These are phyloP conservation scores for Cantharis rufa DNA, from an alignment of 2,888 invertebrate species.

Conservation along the genomic window DNA sequence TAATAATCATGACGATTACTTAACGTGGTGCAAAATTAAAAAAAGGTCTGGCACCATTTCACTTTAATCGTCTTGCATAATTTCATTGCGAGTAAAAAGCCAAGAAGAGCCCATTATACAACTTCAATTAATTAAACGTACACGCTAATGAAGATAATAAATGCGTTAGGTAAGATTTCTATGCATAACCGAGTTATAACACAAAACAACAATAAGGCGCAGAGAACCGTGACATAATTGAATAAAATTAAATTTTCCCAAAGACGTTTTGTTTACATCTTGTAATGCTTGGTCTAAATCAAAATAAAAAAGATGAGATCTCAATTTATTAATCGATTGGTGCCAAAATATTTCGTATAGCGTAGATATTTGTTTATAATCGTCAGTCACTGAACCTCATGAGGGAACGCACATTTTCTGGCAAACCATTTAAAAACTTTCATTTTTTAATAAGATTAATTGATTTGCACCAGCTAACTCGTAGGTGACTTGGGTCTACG, in stretches of 20 bases:
- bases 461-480: not conserved
- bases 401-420: not conserved
- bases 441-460: not conserved
- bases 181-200: not conserved
- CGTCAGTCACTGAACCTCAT: not conserved
- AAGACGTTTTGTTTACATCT: not conserved
- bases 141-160: not conserved
- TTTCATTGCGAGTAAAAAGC: not conserved
- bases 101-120: not conserved
- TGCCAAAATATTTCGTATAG: not conserved
- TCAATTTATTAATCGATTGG: not conserved
- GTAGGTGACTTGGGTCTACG: too few relatives aligned
- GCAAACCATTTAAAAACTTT: not conserved
- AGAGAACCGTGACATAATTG: not conserved
- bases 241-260: not conserved
- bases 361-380: not conserved
- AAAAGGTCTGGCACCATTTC: not conserved
- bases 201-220: not conserved
- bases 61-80: not conserved
- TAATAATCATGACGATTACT: not conserved
- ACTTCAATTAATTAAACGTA: not conserved
- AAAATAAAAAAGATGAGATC: not conserved
- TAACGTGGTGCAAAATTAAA: not conserved
- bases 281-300: not conserved
- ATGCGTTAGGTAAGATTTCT: not conserved